Evolutionary conservation across 2,113 vertebrate genomes (phyloP).

Genomic region (Anas platyrhynchos): DNA sequence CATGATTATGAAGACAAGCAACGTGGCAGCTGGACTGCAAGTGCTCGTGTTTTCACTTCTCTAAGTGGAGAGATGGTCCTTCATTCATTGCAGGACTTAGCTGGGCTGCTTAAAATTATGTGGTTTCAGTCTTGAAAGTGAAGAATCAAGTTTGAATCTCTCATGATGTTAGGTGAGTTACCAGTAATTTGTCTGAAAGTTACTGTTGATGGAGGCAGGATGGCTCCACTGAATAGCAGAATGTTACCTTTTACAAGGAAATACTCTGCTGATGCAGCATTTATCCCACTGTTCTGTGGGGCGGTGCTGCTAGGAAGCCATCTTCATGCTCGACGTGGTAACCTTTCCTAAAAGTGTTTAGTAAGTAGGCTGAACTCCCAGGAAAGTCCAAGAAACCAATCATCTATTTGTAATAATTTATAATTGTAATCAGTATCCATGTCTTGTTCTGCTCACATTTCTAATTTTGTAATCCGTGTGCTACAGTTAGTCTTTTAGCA

Average conservation of each 20-base stretch:
- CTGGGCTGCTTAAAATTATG: neutral
- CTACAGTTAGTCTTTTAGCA: neutral
- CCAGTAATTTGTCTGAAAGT: neutral
- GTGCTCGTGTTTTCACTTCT: neutral
- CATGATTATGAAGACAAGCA: neutral
- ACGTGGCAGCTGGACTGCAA: neutral
- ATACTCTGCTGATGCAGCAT: neutral
- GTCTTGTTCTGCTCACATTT: neutral
- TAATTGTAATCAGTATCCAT: neutral
- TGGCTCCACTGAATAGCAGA: neutral
- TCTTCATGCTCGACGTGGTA: neutral
- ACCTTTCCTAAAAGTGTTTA: neutral
- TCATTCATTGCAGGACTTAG: neutral
- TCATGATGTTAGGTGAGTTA: neutral
- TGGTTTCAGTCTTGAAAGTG: neutral
- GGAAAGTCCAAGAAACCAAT: neutral
- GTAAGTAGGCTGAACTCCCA: neutral
- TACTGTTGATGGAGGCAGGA: neutral
- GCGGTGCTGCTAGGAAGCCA: neutral
- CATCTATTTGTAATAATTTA: neutral
- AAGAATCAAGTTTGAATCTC: neutral
- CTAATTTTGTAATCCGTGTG: neutral
- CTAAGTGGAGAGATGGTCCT: neutral
- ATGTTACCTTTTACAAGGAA: neutral
- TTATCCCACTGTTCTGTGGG: neutral